phyloP scores from a whole-genome alignment of 2,797 vertebrate species.

The Spizella passerina region DNA sequence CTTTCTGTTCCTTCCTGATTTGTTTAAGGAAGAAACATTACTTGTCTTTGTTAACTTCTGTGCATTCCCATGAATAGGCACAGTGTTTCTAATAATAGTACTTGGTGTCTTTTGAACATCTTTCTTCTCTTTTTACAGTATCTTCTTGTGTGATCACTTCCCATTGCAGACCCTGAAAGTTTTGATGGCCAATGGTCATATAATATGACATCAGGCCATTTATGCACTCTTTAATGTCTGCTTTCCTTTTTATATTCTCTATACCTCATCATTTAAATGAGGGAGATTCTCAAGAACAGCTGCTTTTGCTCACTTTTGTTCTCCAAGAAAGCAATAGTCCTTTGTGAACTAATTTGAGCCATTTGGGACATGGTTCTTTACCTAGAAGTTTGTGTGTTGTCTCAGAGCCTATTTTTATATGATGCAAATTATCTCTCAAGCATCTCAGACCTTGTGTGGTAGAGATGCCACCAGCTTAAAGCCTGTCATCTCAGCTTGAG shows the following conservation, averaged over 20 bases:
- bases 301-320: not conserved
- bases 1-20: not conserved
- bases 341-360: not conserved
- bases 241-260: not conserved
- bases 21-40: not conserved
- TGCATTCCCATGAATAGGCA: not conserved
- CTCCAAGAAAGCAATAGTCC: not conserved
- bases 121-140: not conserved
- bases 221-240: not conserved
- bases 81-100: not conserved
- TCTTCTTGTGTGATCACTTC: not conserved
- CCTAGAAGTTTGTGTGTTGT: fast-evolving
- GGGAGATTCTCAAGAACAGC: not conserved
- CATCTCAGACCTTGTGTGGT: not conserved
- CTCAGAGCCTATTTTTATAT: not conserved
- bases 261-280: not conserved
- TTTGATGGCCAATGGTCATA: not conserved
- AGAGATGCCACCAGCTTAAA: not conserved
- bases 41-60: not conserved
- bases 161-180: not conserved
- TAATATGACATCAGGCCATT: not conserved
- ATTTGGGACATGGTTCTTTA: not conserved
- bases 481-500: not conserved
- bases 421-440: not conserved
- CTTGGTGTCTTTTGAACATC: not conserved